These are phyloP conservation scores for silkworm (Bombyx mori) DNA, from an alignment of 1,140 invertebrate species.

Conservation along the genomic window ASM3026992v2 NC_085107.1:10933001-10933500, in stretches of 20 bases:
- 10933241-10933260: slow-evolving; percentile 54
- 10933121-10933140: slow-evolving; percentile 54
- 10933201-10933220: slow-evolving; percentile 32
- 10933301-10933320: slow-evolving; percentile 58
- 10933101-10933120: slow-evolving; percentile 47
- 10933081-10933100: slow-evolving; percentile 22
- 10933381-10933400: slow-evolving; percentile 42
- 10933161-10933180: slow-evolving; percentile 53
- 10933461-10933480: slow-evolving; percentile 24
- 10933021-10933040: slow-evolving; percentile 18
- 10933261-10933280: slow-evolving; percentile 57
- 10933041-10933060: not conserved
- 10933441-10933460: slow-evolving; percentile 7
- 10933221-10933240: slow-evolving; percentile 58
- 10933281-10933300: slow-evolving; percentile 55
- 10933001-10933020: slow-evolving; percentile 8
- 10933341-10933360: slow-evolving; percentile 40
- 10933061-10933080: slow-evolving; percentile 7
- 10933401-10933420: slow-evolving; percentile 46
- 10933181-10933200: slow-evolving; percentile 21
- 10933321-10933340: slow-evolving; percentile 50
- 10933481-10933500: slow-evolving; percentile 45
- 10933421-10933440: slow-evolving; percentile 32
- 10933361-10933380: slow-evolving; percentile 34
- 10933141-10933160: slow-evolving; percentile 57